Conservation (phyloP, 2,797 vertebrate genomes). For the Arctocebus calabarensis region DNA sequence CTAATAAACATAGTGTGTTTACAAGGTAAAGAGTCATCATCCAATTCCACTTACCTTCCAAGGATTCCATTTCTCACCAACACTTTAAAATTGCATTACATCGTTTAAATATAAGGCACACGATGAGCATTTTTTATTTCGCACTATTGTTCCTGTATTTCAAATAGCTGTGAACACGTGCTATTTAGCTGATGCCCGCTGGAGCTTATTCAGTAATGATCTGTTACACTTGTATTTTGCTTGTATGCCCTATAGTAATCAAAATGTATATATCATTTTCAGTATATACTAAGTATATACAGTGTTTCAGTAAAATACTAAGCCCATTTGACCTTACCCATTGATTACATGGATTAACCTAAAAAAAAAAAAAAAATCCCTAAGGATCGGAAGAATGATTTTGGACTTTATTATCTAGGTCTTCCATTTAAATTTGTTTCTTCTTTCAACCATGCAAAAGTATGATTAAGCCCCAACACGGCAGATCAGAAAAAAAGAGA, state of each 20-base stretch:
- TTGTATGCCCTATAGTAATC: neutral
- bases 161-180: neutral
- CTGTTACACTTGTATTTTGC: neutral
- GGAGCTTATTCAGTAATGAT: neutral
- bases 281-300: too few species aligned
- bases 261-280: neutral
- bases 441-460: neutral
- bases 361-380: neutral
- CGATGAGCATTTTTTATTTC: neutral
- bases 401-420: neutral
- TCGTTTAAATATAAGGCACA: neutral
- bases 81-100: neutral
- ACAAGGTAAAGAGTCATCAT: neutral
- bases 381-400: neutral
- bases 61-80: neutral
- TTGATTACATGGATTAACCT: neutral
- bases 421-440: neutral
- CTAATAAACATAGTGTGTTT: slow-evolving; percentile 52
- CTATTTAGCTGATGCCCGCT: neutral
- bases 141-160: neutral
- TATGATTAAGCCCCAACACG: neutral
- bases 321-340: neutral
- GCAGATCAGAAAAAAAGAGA: too few species aligned
- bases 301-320: neutral
- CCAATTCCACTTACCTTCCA: slow-evolving; percentile 3